These are phyloP conservation scores for Aromia moschata DNA, from an alignment of 2,888 invertebrate species.

Conservation along the genomic window DNA sequence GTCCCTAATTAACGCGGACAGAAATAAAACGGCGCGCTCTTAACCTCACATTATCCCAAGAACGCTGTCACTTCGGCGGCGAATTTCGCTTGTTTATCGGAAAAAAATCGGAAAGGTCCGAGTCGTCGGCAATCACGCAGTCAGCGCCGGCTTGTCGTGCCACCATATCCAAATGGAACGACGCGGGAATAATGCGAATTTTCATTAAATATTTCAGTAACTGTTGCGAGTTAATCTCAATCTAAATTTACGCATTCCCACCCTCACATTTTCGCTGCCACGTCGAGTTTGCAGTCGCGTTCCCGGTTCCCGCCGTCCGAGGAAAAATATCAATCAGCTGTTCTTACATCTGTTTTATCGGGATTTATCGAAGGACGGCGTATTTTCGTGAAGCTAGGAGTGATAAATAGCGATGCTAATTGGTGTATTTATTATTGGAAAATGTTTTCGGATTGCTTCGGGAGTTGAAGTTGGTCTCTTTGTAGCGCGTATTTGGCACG, in stretches of 20 bases:
- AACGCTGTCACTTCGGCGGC: neutral
- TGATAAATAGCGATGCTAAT: neutral
- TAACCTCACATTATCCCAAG: constrained; percentile 9
- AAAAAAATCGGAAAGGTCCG: constrained; percentile 19
- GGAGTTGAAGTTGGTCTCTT: neutral
- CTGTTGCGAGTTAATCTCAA: constrained; percentile 59
- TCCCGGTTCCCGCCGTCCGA: constrained; percentile 17
- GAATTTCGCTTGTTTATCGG: neutral
- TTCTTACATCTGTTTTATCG: constrained; percentile 40
- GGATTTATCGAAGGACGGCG: constrained; percentile 41
- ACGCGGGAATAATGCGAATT: constrained; percentile 58
- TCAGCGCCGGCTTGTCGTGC: constrained; percentile 41
- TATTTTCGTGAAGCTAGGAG: constrained; percentile 28
- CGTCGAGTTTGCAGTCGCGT: constrained; percentile 39
- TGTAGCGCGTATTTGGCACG: neutral
- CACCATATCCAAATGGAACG: constrained; percentile 51
- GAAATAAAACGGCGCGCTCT: neutral
- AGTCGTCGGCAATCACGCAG: constrained; percentile 34
- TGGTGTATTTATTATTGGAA: neutral
- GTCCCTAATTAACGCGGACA: neutral
- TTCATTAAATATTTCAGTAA: constrained; percentile 59
- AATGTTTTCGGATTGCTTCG: neutral
- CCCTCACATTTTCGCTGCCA: constrained; percentile 58
- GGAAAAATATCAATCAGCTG: constrained; percentile 43
- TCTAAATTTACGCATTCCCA: constrained; percentile 61